A percentile compares a stretch with the other conserved stretches of the same genome.
These are phyloP conservation scores for Aurelia sp. DNA, from an alignment of 30 jellyfish, hydroid and myxozoan species.

Conservation along the genomic window DNA sequence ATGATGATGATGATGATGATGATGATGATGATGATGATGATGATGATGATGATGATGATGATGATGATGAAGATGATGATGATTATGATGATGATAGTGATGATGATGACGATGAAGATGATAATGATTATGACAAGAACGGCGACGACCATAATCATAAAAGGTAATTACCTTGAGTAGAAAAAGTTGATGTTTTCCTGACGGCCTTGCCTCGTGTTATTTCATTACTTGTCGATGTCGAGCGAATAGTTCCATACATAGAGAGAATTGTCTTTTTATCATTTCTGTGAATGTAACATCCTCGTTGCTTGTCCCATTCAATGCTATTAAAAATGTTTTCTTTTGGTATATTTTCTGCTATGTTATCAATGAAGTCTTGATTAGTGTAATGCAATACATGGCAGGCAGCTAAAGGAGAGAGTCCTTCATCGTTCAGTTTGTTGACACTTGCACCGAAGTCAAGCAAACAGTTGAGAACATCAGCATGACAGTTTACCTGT, in stretches of 20 bases:
- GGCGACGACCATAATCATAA: too few relatives aligned
- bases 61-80: too few relatives aligned
- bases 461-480: constrained; percentile 80
- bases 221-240: constrained; percentile 32
- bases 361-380: constrained; percentile 82
- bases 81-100: too few relatives aligned
- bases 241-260: constrained; percentile 66
- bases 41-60: too few relatives aligned
- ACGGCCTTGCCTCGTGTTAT: background rate
- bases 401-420: constrained; percentile 94
- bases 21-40: too few relatives aligned
- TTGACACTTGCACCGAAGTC: constrained; percentile 94
- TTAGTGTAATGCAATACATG: constrained; percentile 84
- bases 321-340: constrained; percentile 87
- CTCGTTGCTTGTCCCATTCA: constrained; percentile 86
- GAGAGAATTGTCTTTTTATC: constrained; percentile 78
- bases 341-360: constrained; percentile 83
- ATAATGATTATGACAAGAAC: too few relatives aligned
- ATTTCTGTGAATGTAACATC: constrained; percentile 73
- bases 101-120: too few relatives aligned
- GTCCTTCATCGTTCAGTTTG: constrained; percentile 82
- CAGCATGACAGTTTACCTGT: constrained; percentile 92
- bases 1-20: too few relatives aligned
- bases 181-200: constrained; percentile 14
- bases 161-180: constrained; percentile 16